These are phyloP conservation scores for Enteromius argenteus DNA, from an alignment of 2,797 vertebrate species.

Conservation along the genomic window DNA sequence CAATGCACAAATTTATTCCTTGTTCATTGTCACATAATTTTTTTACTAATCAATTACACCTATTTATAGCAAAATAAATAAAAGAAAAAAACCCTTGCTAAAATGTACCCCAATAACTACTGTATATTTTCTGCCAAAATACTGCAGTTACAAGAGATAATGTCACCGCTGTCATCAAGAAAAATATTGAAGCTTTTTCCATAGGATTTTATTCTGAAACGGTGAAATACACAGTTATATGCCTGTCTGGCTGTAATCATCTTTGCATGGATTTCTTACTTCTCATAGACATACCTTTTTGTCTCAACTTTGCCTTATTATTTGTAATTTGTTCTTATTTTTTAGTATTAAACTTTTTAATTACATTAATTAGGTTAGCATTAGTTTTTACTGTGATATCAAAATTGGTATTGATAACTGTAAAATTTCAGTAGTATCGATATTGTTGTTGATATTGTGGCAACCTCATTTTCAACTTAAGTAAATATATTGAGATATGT, in stretches of 20 bases:
- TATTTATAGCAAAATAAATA: not conserved
- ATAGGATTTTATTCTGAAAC: not conserved
- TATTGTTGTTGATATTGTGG: not conserved
- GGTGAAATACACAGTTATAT: not conserved
- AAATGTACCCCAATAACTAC: not conserved
- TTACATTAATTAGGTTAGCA: not conserved
- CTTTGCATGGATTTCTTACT: not conserved
- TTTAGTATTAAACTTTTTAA: not conserved
- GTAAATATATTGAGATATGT: too few relatives aligned
- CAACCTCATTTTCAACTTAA: not conserved
- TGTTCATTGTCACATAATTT: not conserved
- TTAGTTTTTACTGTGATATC: not conserved
- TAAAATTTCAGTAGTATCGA: not conserved
- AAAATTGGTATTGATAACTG: not conserved
- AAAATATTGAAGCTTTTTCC: not conserved
- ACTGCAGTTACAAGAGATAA: not conserved
- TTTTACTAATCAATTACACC: not conserved
- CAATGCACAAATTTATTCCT: not conserved
- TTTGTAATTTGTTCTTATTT: not conserved
- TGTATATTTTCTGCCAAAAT: not conserved
- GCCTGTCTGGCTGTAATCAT: not conserved
- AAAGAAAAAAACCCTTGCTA: not conserved
- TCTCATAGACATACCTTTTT: not conserved
- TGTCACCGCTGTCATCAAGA: too few relatives aligned
- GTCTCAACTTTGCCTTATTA: not conserved